These are phyloP conservation scores for Pseudolycoriella hygida DNA, from an alignment of 2,888 invertebrate species.

Conservation along the genomic window DNA sequence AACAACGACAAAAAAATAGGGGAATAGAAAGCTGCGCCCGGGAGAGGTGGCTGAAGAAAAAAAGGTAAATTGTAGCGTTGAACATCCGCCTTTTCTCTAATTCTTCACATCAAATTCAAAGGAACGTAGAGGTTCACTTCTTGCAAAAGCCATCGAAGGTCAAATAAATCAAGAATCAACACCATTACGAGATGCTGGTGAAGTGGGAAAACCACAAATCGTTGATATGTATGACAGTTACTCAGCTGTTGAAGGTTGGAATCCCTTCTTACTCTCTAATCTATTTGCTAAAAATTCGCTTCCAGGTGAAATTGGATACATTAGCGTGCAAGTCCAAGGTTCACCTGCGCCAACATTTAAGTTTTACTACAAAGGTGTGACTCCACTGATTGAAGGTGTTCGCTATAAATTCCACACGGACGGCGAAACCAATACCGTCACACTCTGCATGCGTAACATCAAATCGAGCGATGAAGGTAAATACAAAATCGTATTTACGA, in stretches of 20 bases:
- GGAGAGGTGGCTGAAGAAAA: constrained; percentile 2
- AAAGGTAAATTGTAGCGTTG: background rate
- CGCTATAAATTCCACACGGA: constrained; percentile 91
- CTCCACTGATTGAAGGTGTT: constrained; percentile 87
- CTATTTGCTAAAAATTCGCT: background rate
- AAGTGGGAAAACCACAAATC: constrained; percentile 72
- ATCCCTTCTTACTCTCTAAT: no score
- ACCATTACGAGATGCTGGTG: constrained; percentile 63
- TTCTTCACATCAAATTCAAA: background rate
- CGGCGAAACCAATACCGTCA: constrained; percentile 79
- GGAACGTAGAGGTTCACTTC: constrained; percentile 32
- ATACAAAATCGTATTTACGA: constrained; percentile 83
- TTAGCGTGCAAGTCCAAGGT: constrained; percentile 85
- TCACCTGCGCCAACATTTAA: constrained; percentile 88
- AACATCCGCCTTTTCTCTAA: background rate
- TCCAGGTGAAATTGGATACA: constrained; percentile 78
- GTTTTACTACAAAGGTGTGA: constrained; percentile 84
- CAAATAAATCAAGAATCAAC: constrained; percentile 81
- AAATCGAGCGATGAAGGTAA: constrained; percentile 94
- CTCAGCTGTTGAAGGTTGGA: constrained; percentile 84
- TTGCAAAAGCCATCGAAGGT: constrained; percentile 79
- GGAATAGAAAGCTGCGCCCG: constrained; percentile 1
- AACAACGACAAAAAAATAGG: background rate
- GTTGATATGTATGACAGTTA: constrained; percentile 89
- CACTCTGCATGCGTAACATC: constrained; percentile 87